Evolutionary conservation across 2,113 vertebrate genomes (phyloP).

Genomic region (Oncorhynchus mykiss): DNA sequence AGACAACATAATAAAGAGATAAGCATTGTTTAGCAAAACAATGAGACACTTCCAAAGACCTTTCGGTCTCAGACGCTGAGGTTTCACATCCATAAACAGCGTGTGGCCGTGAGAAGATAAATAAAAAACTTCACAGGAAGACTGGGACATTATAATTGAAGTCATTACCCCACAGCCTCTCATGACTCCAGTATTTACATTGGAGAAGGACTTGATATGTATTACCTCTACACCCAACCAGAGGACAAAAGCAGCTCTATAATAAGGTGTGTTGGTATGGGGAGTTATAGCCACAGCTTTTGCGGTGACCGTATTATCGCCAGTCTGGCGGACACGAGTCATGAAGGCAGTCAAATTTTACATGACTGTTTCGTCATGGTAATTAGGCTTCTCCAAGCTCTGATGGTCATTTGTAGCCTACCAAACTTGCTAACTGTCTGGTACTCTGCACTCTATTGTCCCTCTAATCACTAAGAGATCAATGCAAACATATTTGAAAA

Average conservation of each 20-base stretch:
- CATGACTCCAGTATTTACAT: constrained; percentile 17
- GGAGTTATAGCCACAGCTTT: not conserved
- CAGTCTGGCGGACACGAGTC: too few species aligned
- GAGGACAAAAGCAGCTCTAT: not conserved
- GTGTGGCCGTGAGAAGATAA: constrained; percentile 48
- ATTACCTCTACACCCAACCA: not conserved
- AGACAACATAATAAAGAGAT: constrained; percentile 71
- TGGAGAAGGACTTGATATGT: not conserved
- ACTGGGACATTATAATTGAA: constrained; percentile 24
- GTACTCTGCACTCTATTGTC: too few species aligned
- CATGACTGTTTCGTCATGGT: too few species aligned
- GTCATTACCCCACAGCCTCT: constrained; percentile 16
- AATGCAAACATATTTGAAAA: too few species aligned
- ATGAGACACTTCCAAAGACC: constrained; percentile 74
- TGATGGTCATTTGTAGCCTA: too few species aligned
- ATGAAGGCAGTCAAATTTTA: too few species aligned
- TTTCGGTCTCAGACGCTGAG: constrained; percentile 35
- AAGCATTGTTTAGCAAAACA: constrained; percentile 81
- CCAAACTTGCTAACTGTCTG: too few species aligned
- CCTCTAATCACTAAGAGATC: too few species aligned
- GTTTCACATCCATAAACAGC: constrained; percentile 62
- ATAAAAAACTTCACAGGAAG: constrained; percentile 51
- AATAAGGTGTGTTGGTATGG: not conserved
- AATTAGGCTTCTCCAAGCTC: too few species aligned
- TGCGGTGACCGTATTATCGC: too few species aligned